Evolutionary conservation across 2,888 invertebrate species (phyloP), one percentile per base, ranked within the genome.

Genomic region (Tenthredo mesomela): DNA sequence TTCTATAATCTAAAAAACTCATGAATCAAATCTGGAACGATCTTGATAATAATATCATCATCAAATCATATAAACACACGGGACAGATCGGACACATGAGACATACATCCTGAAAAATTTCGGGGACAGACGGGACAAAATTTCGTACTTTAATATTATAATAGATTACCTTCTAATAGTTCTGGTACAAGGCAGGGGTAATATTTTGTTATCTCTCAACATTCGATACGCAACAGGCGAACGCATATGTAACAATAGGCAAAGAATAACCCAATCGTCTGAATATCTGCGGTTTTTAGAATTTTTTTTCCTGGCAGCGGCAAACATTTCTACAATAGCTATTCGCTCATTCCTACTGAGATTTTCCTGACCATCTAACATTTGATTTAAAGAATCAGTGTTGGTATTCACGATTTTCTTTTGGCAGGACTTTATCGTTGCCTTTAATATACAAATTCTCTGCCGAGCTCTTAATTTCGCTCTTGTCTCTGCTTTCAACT

Each of bases 131-230:
- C n/a, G n/a, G n/a, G n/a, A n/a, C n/a, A n/a, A n/a, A n/a, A n/a
- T n/a, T n/a, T n/a, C n/a, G n/a, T n/a, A n/a, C n/a, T n/a, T n/a
- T n/a, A n/a, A n/a, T n/a, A n/a, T n/a, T n/a, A n/a, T n/a, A n/a
- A n/a, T n/a, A n/a, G n/a, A 58, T 58, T 58, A 58, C 58, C 58
- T n/a, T 58, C 58, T 58, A 58, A 58, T 58, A 58, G 58, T 58
- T 58, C 58, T 58, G 58, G 58, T 58, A 58, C 58, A 58, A 58
- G 58, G 58, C 58, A 58, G 58, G 58, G 58, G 58, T 58, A 58
- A 58, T 21, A 58, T 58, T 58, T 58, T 58, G 21, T 21, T 58
- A 21, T 58, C 21, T 58, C 58, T 58, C 58, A 58, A 58, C 58
- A 58, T 58, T 58, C 58, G 58, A 58, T 58, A 58, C n/a, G 58